Evolutionary conservation across 1,140 invertebrate genomes (phyloP), one percentile per base, ranked within the genome.

Genomic region (Lysiphlebus fabarum): DNA sequence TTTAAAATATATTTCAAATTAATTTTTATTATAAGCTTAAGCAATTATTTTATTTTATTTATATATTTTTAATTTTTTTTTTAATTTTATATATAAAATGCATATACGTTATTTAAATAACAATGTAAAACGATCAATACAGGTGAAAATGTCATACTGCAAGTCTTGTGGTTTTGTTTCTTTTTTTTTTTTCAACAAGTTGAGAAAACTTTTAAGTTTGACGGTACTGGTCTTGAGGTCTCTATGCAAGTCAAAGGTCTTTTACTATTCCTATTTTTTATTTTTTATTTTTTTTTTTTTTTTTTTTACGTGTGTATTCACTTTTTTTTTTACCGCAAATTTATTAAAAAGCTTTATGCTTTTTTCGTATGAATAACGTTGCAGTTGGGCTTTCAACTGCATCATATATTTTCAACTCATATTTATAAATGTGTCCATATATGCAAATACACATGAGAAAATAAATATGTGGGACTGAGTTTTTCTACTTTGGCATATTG

Each of bases 81-180:
- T 26, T n/a, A n/a, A n/a, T n/a, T n/a, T n/a, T n/a, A n/a, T n/a
- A n/a, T n/a, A n/a, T n/a, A n/a, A n/a, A n/a, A n/a, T n/a, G n/a
- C n/a, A n/a, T n/a, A n/a, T n/a, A n/a, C n/a, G n/a, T n/a, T n/a
- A 53, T 48, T 51, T 49, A 48, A 54, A 59, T 59, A 63, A 63
- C 54, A 63, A 63, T 63, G 49, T 57, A 47, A 63, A 53, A 49
- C 44, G 58, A 63, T 63, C 62, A 59, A 63, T 63, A 63, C 62
- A 63, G 57, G 62, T 63, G 58, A 44, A 53, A 62, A 62, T 56
- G 38, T 14, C 55, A 53, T 36, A 56, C 51, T 40, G 38, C 10
- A 1, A 56, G 14, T 10, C 55, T 36, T 42, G 14, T 26, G 37
- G 12, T 40, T 40, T 40, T 42, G 17, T 17, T 11, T 58, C 14